phyloP scores from a whole-genome alignment of 2,888 invertebrate species.

The Entomobrya multifasciata region DNA sequence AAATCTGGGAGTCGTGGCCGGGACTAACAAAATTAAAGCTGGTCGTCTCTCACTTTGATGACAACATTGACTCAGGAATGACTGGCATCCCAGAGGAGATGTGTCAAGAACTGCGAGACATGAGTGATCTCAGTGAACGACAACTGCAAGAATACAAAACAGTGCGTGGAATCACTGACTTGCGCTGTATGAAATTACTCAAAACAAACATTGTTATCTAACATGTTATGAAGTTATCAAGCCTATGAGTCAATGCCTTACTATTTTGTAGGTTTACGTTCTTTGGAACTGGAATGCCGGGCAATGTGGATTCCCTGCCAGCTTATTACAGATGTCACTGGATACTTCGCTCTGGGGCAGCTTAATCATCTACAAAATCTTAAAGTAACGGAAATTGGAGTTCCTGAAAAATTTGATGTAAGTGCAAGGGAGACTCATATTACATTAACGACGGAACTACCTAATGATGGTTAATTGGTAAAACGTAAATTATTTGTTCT shows the following conservation, averaged over 20 bases:
- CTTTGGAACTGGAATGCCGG: constrained; percentile 68
- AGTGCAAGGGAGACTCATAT: constrained; percentile 35
- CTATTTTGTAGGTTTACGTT: constrained; percentile 48
- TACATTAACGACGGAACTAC: too few species aligned
- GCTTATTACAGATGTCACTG: constrained; percentile 76
- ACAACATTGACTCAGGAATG: constrained; percentile 74
- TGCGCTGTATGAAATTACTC: constrained; percentile 39
- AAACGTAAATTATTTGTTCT: neutral
- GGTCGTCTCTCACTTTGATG: constrained; percentile 72
- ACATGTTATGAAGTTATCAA: neutral
- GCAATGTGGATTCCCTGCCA: constrained; percentile 73
- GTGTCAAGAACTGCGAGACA: constrained; percentile 55
- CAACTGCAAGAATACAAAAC: constrained; percentile 53
- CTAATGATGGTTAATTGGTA: too few species aligned
- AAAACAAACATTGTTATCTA: neutral
- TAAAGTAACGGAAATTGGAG: constrained; percentile 74
- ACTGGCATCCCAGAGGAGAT: constrained; percentile 69
- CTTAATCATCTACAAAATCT: constrained; percentile 63
- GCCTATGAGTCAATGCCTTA: too few species aligned
- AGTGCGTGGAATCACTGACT: constrained; percentile 59
- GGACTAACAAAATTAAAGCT: constrained; percentile 60
- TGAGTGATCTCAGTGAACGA: neutral
- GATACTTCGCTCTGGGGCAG: constrained; percentile 74
- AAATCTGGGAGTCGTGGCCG: constrained; percentile 74
- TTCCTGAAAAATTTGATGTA: constrained; percentile 74